A percentile compares a stretch with the other conserved stretches of the same genome.
Evolutionary conservation across 2,888 invertebrate species (phyloP).

Genomic region (Tineola bisselliella): DNA sequence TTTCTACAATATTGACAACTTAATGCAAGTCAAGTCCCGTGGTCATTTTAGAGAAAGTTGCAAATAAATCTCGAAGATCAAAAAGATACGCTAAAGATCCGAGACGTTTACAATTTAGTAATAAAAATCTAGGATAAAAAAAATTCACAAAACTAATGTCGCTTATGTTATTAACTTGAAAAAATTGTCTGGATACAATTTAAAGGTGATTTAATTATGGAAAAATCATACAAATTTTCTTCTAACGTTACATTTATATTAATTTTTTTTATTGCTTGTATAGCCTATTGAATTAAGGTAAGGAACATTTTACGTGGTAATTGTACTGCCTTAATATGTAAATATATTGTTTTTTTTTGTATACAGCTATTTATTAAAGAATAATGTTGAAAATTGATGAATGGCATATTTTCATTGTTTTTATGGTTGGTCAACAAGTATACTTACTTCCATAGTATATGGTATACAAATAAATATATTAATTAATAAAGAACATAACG

Average conservation of each 20-base stretch:
- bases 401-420: conserved; percentile 62
- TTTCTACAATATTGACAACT: too few species aligned
- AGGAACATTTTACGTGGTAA: conserved; percentile 64
- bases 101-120: neutral
- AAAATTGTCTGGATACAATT: conserved; percentile 57
- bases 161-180: conserved; percentile 63
- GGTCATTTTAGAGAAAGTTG: too few species aligned
- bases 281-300: conserved; percentile 48
- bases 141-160: conserved; percentile 65
- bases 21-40: too few species aligned
- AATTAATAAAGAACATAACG: conserved; percentile 66
- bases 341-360: conserved; percentile 58
- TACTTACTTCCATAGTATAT: conserved; percentile 60
- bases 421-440: conserved; percentile 64
- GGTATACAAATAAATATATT: conserved; percentile 63
- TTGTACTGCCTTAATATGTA: conserved; percentile 51
- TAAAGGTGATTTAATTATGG: conserved; percentile 36
- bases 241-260: conserved; percentile 35
- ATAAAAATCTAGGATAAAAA: conserved; percentile 33
- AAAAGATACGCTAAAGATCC: too few species aligned
- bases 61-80: too few species aligned
- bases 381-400: conserved; percentile 60
- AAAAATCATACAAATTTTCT: conserved; percentile 43
- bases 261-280: conserved; percentile 63
- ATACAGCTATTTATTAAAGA: conserved; percentile 70